Conservation (phyloP, 2,797 vertebrate species). For the Garrulus glandarius region DNA sequence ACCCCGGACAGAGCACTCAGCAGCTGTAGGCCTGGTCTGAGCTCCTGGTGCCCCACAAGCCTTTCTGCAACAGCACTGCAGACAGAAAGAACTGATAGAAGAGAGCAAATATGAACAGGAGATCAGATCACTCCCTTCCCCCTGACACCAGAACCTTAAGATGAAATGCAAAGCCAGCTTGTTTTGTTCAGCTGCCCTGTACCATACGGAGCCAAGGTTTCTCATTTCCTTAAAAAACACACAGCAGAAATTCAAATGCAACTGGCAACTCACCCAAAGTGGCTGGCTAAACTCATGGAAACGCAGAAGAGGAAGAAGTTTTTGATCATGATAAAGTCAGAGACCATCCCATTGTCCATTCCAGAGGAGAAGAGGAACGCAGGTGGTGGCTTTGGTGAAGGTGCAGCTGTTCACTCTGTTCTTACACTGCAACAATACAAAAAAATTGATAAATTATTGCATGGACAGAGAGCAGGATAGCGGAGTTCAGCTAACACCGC, state of each 20-base stretch:
- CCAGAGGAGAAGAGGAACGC: constrained; percentile 75
- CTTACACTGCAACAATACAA: constrained; percentile 60
- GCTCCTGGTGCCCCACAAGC: neutral
- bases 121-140: neutral
- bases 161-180: neutral
- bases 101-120: neutral
- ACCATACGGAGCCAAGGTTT: neutral
- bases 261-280: constrained; percentile 83
- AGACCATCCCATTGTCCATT: constrained; percentile 91
- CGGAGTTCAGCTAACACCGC: neutral
- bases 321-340: constrained; percentile 86
- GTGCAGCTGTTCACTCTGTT: constrained; percentile 57
- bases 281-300: constrained; percentile 86
- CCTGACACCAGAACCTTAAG: neutral
- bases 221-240: neutral
- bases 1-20: neutral
- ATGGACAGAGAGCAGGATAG: neutral
- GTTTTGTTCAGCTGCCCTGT: neutral
- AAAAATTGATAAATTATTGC: neutral
- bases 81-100: rapidly evolving
- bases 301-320: constrained; percentile 82
- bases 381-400: constrained; percentile 61
- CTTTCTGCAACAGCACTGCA: rapidly evolving
- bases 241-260: neutral
- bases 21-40: neutral